These are phyloP conservation scores for Cordilura impudica DNA, from an alignment of 2,888 invertebrate genomes.

Conservation along the genomic window DNA sequence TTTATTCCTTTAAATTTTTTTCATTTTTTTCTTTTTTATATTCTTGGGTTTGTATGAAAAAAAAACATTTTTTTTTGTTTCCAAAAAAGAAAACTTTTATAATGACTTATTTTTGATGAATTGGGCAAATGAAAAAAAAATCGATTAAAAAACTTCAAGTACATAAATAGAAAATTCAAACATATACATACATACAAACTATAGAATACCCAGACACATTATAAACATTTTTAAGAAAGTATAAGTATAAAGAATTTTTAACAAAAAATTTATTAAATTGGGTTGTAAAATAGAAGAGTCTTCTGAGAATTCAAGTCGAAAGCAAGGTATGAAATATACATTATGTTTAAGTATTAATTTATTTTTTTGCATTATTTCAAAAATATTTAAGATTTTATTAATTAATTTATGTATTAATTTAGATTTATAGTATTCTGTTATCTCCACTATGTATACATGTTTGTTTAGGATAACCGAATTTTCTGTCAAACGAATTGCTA, in stretches of 20 bases:
- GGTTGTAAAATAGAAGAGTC: slow-evolving; percentile 41
- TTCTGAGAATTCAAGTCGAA: slow-evolving; percentile 29
- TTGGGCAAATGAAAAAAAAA: slow-evolving; percentile 73
- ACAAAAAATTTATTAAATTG: slow-evolving; percentile 46
- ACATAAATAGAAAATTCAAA: slow-evolving; percentile 60
- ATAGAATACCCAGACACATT: slow-evolving; percentile 45
- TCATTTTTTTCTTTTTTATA: slow-evolving; percentile 40
- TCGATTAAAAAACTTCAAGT: slow-evolving; percentile 63
- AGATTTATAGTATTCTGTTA: too few relatives aligned
- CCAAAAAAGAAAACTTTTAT: slow-evolving; percentile 69
- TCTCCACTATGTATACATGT: too few relatives aligned
- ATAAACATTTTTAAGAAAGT: not conserved
- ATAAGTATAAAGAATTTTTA: slow-evolving; percentile 33
- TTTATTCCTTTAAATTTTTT: slow-evolving; percentile 48
- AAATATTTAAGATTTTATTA: not conserved
- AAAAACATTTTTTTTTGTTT: too few relatives aligned
- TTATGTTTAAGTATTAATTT: slow-evolving; percentile 3
- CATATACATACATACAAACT: slow-evolving; percentile 25
- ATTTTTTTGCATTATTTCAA: not conserved
- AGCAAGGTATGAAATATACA: slow-evolving; percentile 23
- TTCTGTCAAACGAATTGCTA: too few relatives aligned
- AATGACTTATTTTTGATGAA: slow-evolving; percentile 77
- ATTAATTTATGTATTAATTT: too few relatives aligned
- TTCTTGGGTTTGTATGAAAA: slow-evolving; percentile 39
- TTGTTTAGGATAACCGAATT: too few relatives aligned